Evolutionary conservation across 2,888 invertebrate species (phyloP).

Genomic region (Pollenia amentaria): DNA sequence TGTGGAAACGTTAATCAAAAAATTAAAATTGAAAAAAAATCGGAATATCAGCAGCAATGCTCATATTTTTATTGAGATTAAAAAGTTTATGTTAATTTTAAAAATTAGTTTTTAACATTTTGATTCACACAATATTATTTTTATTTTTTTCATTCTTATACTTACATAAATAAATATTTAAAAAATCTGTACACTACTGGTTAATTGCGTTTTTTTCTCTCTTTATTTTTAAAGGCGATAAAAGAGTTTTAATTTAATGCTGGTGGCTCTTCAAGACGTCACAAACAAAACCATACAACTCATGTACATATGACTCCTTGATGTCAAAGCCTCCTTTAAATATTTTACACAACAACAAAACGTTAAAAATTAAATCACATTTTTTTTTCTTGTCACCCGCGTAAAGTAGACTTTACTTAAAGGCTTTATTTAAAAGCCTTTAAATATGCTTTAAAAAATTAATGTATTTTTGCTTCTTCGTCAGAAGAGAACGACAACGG

Average conservation of each 20-base stretch:
- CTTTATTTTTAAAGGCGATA: neutral
- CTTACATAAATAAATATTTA: neutral
- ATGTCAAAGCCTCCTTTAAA: conserved; percentile 29
- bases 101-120: no score
- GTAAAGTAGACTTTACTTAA: conserved; percentile 57
- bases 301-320: neutral
- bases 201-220: conserved; percentile 17
- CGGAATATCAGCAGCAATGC: neutral
- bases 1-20: neutral
- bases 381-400: conserved; percentile 27
- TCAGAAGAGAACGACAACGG: conserved; percentile 8
- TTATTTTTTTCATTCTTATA: neutral
- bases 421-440: conserved; percentile 36
- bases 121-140: neutral
- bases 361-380: conserved; percentile 27
- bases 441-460: conserved; percentile 35
- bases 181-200: neutral
- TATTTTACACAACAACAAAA: conserved; percentile 7
- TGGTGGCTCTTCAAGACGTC: conserved; percentile 14
- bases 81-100: no score
- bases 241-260: conserved; percentile 27
- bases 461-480: conserved; percentile 24
- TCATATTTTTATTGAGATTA: neutral
- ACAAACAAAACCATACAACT: conserved; percentile 16
- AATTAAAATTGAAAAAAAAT: neutral